Percentiles rank a stretch among this genome's conserved stretches.
Evolutionary conservation across 2,888 invertebrate species (phyloP).

Genomic region (Chrysolina oricalcia): DNA sequence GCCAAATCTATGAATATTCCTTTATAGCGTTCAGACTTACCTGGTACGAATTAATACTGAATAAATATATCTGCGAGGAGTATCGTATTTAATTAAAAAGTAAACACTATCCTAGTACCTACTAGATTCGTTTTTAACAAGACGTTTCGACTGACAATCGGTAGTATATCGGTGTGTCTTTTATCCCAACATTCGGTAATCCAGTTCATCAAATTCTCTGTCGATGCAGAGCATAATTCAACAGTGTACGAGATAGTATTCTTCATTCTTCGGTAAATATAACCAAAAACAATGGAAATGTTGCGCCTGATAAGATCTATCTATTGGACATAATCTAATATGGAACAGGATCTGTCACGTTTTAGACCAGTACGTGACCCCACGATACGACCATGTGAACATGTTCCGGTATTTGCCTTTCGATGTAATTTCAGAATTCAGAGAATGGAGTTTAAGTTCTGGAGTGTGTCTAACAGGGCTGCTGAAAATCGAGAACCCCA

Average conservation of each 20-base stretch:
- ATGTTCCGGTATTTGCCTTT: conserved; percentile 66
- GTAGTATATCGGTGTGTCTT: neutral
- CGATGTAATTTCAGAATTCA: conserved; percentile 36
- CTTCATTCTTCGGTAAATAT: conserved; percentile 55
- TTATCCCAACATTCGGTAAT: neutral
- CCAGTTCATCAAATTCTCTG: neutral
- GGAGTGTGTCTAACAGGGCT: conserved; percentile 4
- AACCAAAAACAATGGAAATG: conserved; percentile 61
- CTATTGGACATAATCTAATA: conserved; percentile 70
- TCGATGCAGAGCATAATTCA: neutral
- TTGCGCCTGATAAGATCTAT: conserved; percentile 61
- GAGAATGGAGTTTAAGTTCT: conserved; percentile 19
- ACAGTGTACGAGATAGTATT: conserved; percentile 51
- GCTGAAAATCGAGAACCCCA: neutral
- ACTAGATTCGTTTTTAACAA: no score
- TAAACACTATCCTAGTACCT: no score
- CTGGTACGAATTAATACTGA: no score
- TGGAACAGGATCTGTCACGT: conserved; percentile 71
- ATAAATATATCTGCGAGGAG: no score
- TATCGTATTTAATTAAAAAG: no score
- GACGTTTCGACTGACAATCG: no score
- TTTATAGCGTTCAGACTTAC: no score
- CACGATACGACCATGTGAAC: conserved; percentile 69
- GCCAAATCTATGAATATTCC: no score
- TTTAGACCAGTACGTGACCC: conserved; percentile 70